Base-by-base conservation (phyloP, 1,140 invertebrate genomes). In the Sesamia nonagrioides region DNA sequence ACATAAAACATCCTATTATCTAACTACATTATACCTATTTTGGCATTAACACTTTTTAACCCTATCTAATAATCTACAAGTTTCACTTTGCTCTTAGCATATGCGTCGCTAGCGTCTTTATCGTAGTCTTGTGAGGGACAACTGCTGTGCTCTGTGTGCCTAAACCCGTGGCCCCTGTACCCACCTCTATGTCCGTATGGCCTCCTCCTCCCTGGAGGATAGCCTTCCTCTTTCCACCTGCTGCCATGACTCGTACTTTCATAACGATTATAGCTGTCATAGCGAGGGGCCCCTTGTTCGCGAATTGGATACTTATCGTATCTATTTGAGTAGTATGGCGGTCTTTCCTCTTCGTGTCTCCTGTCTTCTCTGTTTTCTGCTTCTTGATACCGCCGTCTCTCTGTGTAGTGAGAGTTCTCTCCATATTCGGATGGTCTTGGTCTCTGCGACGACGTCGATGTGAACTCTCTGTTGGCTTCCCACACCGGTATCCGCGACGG, bases 21-120 rank as follows among this genome's bases (percentile, higher is more conserved):
- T 76, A 76, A 76, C 74, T 69, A 69, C n/a, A 69, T 52, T 52
- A 21, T 21, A 77, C 35, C 33, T 77, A 68, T 77, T 77, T 77
- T 77, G 74, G 74, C 74, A 77, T 77, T 66, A 76, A 66, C 45
- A 33, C 42, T 35, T 48, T 77, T 42, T 21, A 61, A 54, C 33
- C 15, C 56, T 75, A 75, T 56, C 60, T 77, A 77, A 54, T 94
- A 94, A 85, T 94, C 92, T 42, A 94, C 92, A 56, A 94, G 85
- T 81, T 94, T 94, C 18, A 94, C 83, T 89, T 88, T 91, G 61
- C 76, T 89, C 78, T 58, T 90, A 27, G 66, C 17, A 35, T 77
- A 81, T 1, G 42, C 35, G 5, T 40, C 77, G 72, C 3, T 56
- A 17, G 74, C 21, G 9, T 74, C 82, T 45, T 45, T 82, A 15